Conservation (phyloP, 2,797 vertebrate species). For the Toxotes lorentzi region DNA sequence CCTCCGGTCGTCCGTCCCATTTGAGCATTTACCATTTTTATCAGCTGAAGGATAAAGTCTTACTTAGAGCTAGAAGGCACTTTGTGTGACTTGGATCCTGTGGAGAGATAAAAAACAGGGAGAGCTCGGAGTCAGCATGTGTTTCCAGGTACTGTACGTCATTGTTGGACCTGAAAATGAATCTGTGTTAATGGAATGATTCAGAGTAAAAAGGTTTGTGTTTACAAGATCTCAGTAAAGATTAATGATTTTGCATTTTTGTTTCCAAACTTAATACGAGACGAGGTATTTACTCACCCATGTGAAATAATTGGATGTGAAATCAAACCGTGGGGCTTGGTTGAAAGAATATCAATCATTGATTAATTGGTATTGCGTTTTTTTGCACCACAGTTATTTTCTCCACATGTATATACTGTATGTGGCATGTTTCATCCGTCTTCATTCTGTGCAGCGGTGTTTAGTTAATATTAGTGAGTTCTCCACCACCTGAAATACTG, state of each 20-base stretch:
- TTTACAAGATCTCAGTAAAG: conserved; percentile 5
- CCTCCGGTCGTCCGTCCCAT: background rate
- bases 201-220: conserved; percentile 1
- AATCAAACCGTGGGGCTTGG: background rate
- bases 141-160: conserved; percentile 25
- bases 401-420: background rate
- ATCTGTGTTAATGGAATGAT: conserved; percentile 2
- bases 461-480: background rate
- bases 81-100: conserved; percentile 7
- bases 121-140: conserved; percentile 15
- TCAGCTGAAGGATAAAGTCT: conserved; percentile 16
- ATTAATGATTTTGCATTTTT: background rate
- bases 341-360: background rate
- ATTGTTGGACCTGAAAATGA: conserved; percentile 13
- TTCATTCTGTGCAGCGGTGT: background rate
- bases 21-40: conserved; percentile 5
- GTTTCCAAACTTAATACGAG: background rate
- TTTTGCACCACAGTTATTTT: background rate
- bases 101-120: conserved; percentile 12
- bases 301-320: background rate
- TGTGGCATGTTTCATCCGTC: background rate
- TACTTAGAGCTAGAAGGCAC: background rate
- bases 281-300: background rate
- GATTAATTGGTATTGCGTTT: background rate
- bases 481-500: background rate